phyloP scores from a whole-genome alignment of 1,140 invertebrate species.

The Drosophila truncata region DNA sequence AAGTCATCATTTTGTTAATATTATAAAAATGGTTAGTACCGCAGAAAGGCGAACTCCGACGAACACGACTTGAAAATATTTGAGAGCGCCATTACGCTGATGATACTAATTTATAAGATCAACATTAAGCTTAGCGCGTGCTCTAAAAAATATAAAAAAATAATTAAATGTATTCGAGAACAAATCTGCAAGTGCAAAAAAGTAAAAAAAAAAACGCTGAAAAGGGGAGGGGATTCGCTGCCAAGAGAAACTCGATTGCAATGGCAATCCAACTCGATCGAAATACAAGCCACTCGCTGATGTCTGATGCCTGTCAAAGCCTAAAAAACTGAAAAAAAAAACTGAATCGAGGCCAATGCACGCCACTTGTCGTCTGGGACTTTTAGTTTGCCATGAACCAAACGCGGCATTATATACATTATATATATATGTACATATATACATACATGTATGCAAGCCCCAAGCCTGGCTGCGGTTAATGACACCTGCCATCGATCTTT shows the following conservation, averaged over 20 bases:
- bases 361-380: constrained; percentile 44
- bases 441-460: neutral
- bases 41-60: constrained; percentile 1
- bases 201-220: neutral
- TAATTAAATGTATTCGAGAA: constrained; percentile 23
- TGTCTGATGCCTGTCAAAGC: constrained; percentile 53
- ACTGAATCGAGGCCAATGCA: constrained; percentile 52
- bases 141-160: constrained; percentile 16
- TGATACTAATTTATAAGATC: constrained; percentile 42
- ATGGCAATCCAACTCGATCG: constrained; percentile 33
- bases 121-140: constrained; percentile 27
- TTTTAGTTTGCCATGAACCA: constrained; percentile 51
- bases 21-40: constrained; percentile 4
- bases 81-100: constrained; percentile 22
- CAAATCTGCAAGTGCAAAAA: constrained; percentile 33
- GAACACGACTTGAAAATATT: constrained; percentile 43
- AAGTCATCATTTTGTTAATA: neutral
- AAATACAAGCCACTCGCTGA: constrained; percentile 39
- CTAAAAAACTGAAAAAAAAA: constrained; percentile 27
- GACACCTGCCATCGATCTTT: constrained; percentile 33
- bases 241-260: constrained; percentile 39
- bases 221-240: constrained; percentile 4
- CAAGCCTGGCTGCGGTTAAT: constrained; percentile 47
- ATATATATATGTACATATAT: neutral
- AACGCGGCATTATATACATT: constrained; percentile 13